Evolutionary conservation across 2,888 invertebrate genomes (phyloP), one percentile per base, ranked within the genome.

Genomic region (Agriotes lineatus): DNA sequence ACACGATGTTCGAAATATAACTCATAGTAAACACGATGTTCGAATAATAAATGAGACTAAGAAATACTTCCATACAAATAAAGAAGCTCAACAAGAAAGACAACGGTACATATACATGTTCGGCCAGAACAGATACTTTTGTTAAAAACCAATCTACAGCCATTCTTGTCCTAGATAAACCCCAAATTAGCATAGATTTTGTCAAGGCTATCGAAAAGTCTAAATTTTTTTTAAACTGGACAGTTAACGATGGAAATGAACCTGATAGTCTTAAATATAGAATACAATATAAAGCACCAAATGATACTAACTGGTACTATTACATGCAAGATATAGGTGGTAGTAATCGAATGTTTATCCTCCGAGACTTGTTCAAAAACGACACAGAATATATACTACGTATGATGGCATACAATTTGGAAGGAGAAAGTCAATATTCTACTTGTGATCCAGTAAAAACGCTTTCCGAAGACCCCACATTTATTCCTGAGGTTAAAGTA

Each of bases 171-270:
- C 86, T 90, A 74, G 91, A 92, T 74, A 87, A 88, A 65, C 95
- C 95, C 0, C 88, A 89, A 80, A 87, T 94, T 0, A 87, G 85
- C 54, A 89, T 94, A 71, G 91, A 92, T 76, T 89, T 89, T 67
- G 89, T 91, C 0, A 92, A 92, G 81, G 89, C 93, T 0, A 92
- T 95, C 14, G 93, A 92, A 58, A 89, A 90, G 0, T 88, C 89
- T 5, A 90, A 91, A 81, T 89, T 96, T 45, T 96, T 89, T 82
- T 81, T 95, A 0, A 95, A 94, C 80, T 95, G 95, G 95, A 94
- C 93, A 0, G 88, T 93, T 0, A 89, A 90, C 67, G 88, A 91
- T 69, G 93, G 93, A 70, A 95, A 95, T 79, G 90, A 90, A 57
- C 89, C 90, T 0, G 87, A 93, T 16, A 85, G 86, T 72, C 83